phyloP scores from a whole-genome alignment of 2,888 invertebrate species.

The Phragmatobia fuliginosa region DNA sequence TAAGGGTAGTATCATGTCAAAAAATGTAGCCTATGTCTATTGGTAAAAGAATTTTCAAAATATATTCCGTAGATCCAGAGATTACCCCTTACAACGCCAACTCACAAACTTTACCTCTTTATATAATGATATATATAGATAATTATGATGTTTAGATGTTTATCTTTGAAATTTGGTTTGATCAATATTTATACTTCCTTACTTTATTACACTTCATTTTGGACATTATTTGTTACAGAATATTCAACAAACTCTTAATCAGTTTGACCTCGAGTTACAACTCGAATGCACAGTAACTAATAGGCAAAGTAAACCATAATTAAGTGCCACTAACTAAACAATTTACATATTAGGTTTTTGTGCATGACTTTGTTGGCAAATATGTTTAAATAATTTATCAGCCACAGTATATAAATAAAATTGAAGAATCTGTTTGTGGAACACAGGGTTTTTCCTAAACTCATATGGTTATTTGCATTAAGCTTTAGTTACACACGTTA shows the following conservation, averaged over 20 bases:
- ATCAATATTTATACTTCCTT: slow-evolving; percentile 5
- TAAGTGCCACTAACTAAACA: slow-evolving; percentile 11
- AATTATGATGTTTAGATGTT: too few relatives aligned
- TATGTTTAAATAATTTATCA: neutral
- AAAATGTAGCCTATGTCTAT: too few relatives aligned
- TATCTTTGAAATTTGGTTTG: neutral
- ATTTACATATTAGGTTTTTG: neutral
- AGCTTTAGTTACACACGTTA: neutral
- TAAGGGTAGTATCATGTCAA: too few relatives aligned
- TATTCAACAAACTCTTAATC: neutral
- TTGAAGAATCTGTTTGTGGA: neutral
- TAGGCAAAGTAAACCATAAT: slow-evolving; percentile 13
- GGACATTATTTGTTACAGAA: neutral
- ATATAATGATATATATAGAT: too few relatives aligned
- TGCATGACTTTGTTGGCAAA: neutral
- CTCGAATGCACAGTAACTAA: slow-evolving; percentile 3
- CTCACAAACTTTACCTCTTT: too few relatives aligned
- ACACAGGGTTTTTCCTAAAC: neutral
- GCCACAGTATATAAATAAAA: neutral
- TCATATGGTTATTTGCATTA: neutral
- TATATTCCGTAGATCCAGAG: too few relatives aligned
- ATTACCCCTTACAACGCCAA: too few relatives aligned
- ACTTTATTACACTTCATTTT: slow-evolving; percentile 7
- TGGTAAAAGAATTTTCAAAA: too few relatives aligned
- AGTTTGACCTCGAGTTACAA: slow-evolving; percentile 28